These are phyloP conservation scores for Podilymbus podiceps DNA, from an alignment of 2,113 vertebrate species.

Conservation along the genomic window DNA sequence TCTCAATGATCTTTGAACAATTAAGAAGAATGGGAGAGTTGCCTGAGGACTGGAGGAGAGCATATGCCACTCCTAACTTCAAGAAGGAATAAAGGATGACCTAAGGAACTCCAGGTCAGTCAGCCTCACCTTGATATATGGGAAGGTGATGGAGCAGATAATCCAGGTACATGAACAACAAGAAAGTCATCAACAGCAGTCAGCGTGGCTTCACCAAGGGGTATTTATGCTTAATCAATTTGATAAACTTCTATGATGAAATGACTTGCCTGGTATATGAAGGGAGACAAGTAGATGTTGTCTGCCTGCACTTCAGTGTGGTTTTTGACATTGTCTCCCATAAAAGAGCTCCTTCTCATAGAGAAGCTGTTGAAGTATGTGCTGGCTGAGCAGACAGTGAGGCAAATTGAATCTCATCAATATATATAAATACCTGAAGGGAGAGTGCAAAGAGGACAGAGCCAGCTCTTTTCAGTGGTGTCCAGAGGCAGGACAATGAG, in stretches of 20 bases:
- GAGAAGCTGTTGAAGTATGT: neutral
- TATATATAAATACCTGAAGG: neutral
- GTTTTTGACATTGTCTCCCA: neutral
- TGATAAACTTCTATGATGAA: neutral
- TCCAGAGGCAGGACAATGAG: neutral
- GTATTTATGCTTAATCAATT: neutral
- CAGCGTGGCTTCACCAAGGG: neutral
- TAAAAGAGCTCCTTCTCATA: neutral
- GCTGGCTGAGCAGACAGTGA: neutral
- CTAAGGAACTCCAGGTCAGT: neutral
- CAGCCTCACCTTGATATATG: neutral
- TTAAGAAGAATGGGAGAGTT: neutral
- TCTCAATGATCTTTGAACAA: neutral
- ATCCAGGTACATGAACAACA: neutral
- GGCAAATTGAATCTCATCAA: neutral
- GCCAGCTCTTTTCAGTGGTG: neutral
- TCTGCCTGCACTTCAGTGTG: neutral
- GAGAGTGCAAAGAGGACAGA: neutral
- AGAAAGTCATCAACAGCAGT: neutral
- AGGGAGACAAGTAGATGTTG: too few species aligned
- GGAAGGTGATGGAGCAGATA: neutral
- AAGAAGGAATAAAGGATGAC: neutral
- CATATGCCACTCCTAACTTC: neutral
- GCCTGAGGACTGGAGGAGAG: neutral
- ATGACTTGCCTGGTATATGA: neutral